Evolutionary conservation across 2,888 invertebrate species (phyloP).

Genomic region (Agriotes lineatus): DNA sequence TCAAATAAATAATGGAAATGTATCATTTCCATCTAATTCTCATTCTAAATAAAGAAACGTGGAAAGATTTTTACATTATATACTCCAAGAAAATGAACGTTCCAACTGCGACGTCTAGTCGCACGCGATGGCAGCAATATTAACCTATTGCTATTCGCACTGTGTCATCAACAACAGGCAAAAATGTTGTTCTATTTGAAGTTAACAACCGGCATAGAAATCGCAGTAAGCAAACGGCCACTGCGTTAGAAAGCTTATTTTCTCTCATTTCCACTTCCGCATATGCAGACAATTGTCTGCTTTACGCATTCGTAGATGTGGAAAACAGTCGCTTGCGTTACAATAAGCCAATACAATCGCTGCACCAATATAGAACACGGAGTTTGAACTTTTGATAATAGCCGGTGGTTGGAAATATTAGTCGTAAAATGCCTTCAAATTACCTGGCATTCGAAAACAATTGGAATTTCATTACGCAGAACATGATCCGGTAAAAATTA

Average conservation of each 20-base stretch:
- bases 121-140: too few relatives aligned
- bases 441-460: neutral
- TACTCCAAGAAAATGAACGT: too few relatives aligned
- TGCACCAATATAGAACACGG: neutral
- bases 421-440: neutral
- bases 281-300: neutral
- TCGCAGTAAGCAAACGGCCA: neutral
- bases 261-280: slow-evolving; percentile 15
- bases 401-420: neutral
- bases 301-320: neutral
- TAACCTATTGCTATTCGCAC: too few relatives aligned
- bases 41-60: too few relatives aligned
- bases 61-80: too few relatives aligned
- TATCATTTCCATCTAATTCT: too few relatives aligned
- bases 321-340: too few relatives aligned
- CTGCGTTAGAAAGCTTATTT: slow-evolving; percentile 15
- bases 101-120: too few relatives aligned
- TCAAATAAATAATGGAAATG: too few relatives aligned
- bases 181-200: too few relatives aligned
- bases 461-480: neutral
- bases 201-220: neutral
- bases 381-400: neutral
- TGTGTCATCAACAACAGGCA: too few relatives aligned
- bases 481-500: neutral
- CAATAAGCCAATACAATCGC: neutral